Base-by-base conservation (phyloP, 2,797 vertebrate species). In the Brachyalestes nurse region DNA sequence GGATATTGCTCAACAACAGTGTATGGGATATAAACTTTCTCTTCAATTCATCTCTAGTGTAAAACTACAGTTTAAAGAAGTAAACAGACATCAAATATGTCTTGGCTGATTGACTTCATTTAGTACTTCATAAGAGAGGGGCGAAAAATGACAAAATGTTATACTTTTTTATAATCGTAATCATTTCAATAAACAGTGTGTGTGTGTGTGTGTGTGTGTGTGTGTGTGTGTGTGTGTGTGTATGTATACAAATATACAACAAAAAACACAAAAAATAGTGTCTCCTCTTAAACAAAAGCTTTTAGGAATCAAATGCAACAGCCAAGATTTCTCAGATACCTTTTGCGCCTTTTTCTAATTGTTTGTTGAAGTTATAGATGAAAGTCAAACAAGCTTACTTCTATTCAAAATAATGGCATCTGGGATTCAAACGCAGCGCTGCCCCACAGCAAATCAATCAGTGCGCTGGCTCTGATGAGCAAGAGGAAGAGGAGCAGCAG, bases 391-490 rank as follows among this genome's bases (percentile, higher is more conserved):
- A 17, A 57, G 70, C 34, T 67, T 45, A 19, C 34, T 45, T 67
- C 65, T 45, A 10, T 38, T 42, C n/a, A 45, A 61, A 62, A 72
- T 60, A 49, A 49, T 9, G 16, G 21, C 34, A 55, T 21, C 23
- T 47, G 21, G 19, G 51, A 78, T 70, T 71, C 38, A 23, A 70
- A 73, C 0, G 51, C 49, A 62, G 8, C 65, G 0, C 66, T 0
- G 66, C 65, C 17, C 28, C 42, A 62, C 57, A 67, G 75, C 75
- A 40, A 74, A 78, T 82, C 80, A 82, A 73, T 73, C 70, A 53
- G 75, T 19, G 1, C 13, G 6, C 17, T 1, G 66, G 67, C 51
- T 60, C 42, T 55, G 70, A 72, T 57, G 51, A 72, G 28, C 70
- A 55, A 25, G 75, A 72, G 69, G 69, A 73, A n/a, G 75, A 82